Conservation (phyloP, 2,113 vertebrate species). For the Nibea albiflora region DNA sequence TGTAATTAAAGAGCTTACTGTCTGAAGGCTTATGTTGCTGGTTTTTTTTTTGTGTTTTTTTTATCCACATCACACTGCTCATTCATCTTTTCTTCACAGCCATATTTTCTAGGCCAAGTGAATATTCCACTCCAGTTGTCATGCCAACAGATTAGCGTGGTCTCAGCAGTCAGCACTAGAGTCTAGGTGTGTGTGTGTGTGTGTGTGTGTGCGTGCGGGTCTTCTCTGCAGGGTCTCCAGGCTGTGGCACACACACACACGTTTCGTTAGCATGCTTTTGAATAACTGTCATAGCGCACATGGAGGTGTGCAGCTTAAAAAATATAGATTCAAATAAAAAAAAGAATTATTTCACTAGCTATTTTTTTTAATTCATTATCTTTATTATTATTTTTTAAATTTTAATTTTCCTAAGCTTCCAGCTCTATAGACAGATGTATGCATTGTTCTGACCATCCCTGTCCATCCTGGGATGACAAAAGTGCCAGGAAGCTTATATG, state of each 20-base stretch:
- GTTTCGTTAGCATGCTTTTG: conserved; percentile 31
- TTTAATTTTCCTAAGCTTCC: background rate
- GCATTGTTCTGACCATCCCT: background rate
- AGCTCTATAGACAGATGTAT: background rate
- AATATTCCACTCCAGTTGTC: conserved; percentile 80
- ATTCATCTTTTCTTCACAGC: conserved; percentile 80
- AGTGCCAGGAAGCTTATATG: background rate
- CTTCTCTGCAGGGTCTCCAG: conserved; percentile 48
- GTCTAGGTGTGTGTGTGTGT: conserved; percentile 25
- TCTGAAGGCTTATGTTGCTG: conserved; percentile 52
- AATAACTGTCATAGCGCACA: background rate
- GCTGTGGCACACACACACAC: conserved; percentile 43
- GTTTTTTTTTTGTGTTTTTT: conserved; percentile 28
- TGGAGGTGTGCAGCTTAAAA: background rate
- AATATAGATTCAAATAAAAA: background rate
- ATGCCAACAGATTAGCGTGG: conserved; percentile 78
- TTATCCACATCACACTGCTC: conserved; percentile 64
- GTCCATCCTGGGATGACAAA: background rate
- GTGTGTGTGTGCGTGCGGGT: conserved; percentile 8
- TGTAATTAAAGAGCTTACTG: conserved; percentile 58
- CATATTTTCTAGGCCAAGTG: conserved; percentile 81
- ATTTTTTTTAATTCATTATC: too few species aligned
- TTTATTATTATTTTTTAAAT: background rate
- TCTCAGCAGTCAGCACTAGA: conserved; percentile 42
- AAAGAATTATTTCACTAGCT: too few species aligned